Evolutionary conservation across 2,888 invertebrate species (phyloP), one percentile per base, ranked within the genome.

Genomic region (Mythimna loreyi): DNA sequence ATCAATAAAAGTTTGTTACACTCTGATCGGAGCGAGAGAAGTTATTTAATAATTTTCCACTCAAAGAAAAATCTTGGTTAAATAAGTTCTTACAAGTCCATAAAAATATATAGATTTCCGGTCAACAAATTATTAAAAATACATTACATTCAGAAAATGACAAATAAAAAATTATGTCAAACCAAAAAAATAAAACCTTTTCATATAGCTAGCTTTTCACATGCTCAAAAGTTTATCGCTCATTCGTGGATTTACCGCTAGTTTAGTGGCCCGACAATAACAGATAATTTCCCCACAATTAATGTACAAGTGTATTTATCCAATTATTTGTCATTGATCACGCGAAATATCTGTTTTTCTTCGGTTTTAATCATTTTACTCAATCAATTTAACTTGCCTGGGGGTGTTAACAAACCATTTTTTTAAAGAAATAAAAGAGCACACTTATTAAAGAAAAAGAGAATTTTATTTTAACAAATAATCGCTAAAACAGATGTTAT

Each of bases 271-370:
- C 65, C 11, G 13, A 70, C 19, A 55, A 7, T 9, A 56, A 49
- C 25, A 11, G 45, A 65, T 53, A 53, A 63, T 65, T 69, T 60
- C 62, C 49, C 52, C 60, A 53, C 68, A 80, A 82, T 80, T 69
- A 80, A 66, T 59, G 61, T 45, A 28, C 59, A 50, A 67, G 45
- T 71, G 70, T 69, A 62, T 28, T 82, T 75, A 75, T 70, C 85
- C 82, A 82, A 84, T 82, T 83, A 84, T 80, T 72, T 73, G 74
- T 75, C 77, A 82, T 82, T 80, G 72, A 71, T 75, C 77, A 70
- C 36, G 57, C 47, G 60, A 71, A 79, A 75, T 68, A 71, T 74
- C 64, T 52, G 69, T 72, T 70, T 78, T 72, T 63, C 56, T 67
- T 21, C 0, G 7, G 67, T 71, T 59, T 70, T 55, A 68, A 61